Conservation (phyloP, 2,888 invertebrate genomes). For the Leptogaster cylindrica region DNA sequence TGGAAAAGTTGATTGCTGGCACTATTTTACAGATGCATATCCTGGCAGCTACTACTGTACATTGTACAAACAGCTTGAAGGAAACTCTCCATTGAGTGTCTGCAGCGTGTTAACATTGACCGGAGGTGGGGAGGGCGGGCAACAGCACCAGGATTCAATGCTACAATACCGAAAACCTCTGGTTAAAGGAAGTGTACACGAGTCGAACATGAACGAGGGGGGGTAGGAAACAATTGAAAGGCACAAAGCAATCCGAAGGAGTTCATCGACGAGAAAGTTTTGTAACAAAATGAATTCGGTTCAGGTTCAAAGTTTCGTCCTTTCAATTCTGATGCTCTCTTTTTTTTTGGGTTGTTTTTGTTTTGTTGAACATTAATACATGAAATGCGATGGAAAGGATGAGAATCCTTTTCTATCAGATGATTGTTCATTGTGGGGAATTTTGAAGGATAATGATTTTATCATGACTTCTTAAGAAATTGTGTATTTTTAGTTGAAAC, state of each 20-base stretch:
- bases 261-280: slow-evolving; percentile 33
- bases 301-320: too few species aligned
- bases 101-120: slow-evolving; percentile 19
- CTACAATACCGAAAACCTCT: neutral
- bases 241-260: slow-evolving; percentile 15
- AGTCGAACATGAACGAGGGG: slow-evolving; percentile 24
- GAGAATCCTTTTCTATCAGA: too few species aligned
- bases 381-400: too few species aligned
- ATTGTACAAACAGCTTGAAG: slow-evolving; percentile 19
- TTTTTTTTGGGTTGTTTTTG: too few species aligned
- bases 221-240: slow-evolving; percentile 22
- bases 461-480: too few species aligned
- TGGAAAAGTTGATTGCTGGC: slow-evolving; percentile 21
- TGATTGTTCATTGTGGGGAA: too few species aligned
- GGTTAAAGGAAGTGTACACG: slow-evolving; percentile 22
- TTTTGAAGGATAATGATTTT: too few species aligned
- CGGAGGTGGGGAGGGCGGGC: neutral
- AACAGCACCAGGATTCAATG: too few species aligned
- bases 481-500: too few species aligned
- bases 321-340: too few species aligned
- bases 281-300: slow-evolving; percentile 32
- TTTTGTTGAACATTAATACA: too few species aligned
- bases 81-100: slow-evolving; percentile 15
- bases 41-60: neutral
- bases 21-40: slow-evolving; percentile 4